These are phyloP conservation scores for Megalonaias nervosa DNA, from an alignment of 1,140 invertebrate species.

Conservation along the genomic window DNA sequence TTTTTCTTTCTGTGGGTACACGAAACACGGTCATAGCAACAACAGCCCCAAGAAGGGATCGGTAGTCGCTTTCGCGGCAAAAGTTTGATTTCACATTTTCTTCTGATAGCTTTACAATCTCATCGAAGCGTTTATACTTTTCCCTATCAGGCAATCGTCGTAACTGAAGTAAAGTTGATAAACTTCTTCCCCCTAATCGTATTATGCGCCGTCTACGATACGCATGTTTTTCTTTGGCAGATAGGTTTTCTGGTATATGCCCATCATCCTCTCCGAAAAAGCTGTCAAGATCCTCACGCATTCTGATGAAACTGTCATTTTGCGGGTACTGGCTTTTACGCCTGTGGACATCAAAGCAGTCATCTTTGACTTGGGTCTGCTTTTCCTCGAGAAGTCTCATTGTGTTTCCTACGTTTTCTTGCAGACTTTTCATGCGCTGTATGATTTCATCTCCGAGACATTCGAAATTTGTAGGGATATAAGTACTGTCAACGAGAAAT, in stretches of 20 bases:
- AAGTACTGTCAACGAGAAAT: constrained; percentile 31
- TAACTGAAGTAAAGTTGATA: constrained; percentile 32
- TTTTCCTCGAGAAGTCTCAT: constrained; percentile 44
- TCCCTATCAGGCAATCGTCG: too few relatives aligned
- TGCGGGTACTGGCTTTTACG: not conserved
- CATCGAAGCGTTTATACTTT: too few relatives aligned
- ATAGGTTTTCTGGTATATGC: constrained; percentile 28
- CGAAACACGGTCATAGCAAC: not conserved
- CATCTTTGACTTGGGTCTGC: constrained; percentile 40
- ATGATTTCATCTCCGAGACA: constrained; percentile 14
- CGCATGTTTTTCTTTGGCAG: constrained; percentile 19
- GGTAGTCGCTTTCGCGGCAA: constrained; percentile 20
- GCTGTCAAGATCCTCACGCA: constrained; percentile 38
- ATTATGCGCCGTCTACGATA: constrained; percentile 38
- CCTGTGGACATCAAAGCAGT: constrained; percentile 13
- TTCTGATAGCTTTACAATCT: constrained; percentile 3
- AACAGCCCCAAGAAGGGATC: constrained; percentile 16
- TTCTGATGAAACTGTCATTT: constrained; percentile 1
- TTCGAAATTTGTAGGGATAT: constrained; percentile 10
- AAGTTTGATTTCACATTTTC: constrained; percentile 19
- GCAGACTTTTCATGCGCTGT: constrained; percentile 28
- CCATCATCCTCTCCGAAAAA: constrained; percentile 46
- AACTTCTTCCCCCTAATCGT: constrained; percentile 33
- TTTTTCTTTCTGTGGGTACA: not conserved
- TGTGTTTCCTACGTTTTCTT: constrained; percentile 8